Conservation (phyloP, 2,888 invertebrate genomes). For the Lepidocyrtinus sp. region DNA sequence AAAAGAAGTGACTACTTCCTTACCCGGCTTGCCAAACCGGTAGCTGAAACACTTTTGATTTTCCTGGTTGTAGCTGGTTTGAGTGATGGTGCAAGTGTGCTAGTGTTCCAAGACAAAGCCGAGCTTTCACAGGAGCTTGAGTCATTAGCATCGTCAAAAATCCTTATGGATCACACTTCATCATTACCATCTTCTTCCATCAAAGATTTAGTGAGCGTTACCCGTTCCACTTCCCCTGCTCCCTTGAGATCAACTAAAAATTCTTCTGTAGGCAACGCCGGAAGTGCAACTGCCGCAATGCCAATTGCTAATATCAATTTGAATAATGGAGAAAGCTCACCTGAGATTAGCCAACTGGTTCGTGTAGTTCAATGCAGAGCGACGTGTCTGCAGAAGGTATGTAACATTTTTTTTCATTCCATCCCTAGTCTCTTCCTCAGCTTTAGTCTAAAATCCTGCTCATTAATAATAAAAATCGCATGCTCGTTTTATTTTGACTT, state of each 20-base stretch:
- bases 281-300: background rate
- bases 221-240: background rate
- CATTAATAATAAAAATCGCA: slow-evolving; percentile 10
- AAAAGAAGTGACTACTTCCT: background rate
- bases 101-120: background rate
- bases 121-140: slow-evolving; percentile 14
- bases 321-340: slow-evolving; percentile 13
- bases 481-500: slow-evolving; percentile 6
- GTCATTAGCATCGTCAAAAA: slow-evolving; percentile 10
- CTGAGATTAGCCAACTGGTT: slow-evolving; percentile 2
- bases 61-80: background rate
- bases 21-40: background rate
- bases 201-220: background rate
- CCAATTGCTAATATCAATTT: slow-evolving; percentile 7
- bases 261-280: background rate
- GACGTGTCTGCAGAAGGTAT: slow-evolving; percentile 3
- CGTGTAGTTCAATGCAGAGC: slow-evolving; percentile 12
- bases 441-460: background rate
- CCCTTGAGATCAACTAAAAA: background rate
- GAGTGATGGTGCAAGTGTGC: slow-evolving; percentile 18
- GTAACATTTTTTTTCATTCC: background rate
- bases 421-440: too few species aligned
- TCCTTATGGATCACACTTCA: slow-evolving; percentile 6
- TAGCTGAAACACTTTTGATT: background rate
- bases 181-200: slow-evolving; percentile 1